These are phyloP conservation scores for Hypsibius dujardini DNA, from an alignment of 1,140 invertebrate genomes.

Conservation along the genomic window DNA sequence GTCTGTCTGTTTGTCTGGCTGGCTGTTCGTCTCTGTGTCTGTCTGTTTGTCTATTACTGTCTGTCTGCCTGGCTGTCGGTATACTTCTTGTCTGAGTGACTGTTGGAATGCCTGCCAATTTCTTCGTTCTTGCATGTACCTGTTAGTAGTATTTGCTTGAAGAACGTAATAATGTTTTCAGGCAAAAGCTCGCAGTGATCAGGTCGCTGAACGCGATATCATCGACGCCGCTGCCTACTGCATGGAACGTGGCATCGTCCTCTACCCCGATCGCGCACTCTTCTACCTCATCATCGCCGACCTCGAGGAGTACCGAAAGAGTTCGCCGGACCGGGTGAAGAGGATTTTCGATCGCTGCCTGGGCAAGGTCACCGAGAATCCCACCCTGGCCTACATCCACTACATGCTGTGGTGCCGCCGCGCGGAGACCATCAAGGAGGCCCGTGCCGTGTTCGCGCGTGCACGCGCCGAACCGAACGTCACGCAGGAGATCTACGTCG, in stretches of 20 bases:
- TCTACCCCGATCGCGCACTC: slow-evolving; percentile 61
- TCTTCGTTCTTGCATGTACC: background rate
- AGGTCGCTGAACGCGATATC: slow-evolving; percentile 23
- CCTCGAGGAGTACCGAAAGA: slow-evolving; percentile 87
- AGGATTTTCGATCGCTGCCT: slow-evolving; percentile 59
- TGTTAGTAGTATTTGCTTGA: background rate
- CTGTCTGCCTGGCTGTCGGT: too few species aligned
- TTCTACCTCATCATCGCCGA: slow-evolving; percentile 95
- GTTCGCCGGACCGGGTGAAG: slow-evolving; percentile 82
- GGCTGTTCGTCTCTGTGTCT: too few species aligned
- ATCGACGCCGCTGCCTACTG: slow-evolving; percentile 17
- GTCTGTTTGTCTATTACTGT: too few species aligned
- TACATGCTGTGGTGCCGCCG: slow-evolving; percentile 96
- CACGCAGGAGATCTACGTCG: slow-evolving; percentile 80
- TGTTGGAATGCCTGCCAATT: slow-evolving; percentile 27
- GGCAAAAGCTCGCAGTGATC: slow-evolving; percentile 21
- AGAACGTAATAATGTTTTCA: slow-evolving; percentile 21
- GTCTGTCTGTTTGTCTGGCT: too few species aligned
- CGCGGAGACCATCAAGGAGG: slow-evolving; percentile 92
- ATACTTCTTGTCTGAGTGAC: too few species aligned
- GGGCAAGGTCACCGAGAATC: slow-evolving; percentile 22
- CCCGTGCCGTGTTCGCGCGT: slow-evolving; percentile 78
- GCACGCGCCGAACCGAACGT: slow-evolving; percentile 72
- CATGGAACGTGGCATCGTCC: slow-evolving; percentile 15
- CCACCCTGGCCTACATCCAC: slow-evolving; percentile 64